Conservation (phyloP, 1,140 invertebrate genomes). For the Polypedilum pembai region DNA sequence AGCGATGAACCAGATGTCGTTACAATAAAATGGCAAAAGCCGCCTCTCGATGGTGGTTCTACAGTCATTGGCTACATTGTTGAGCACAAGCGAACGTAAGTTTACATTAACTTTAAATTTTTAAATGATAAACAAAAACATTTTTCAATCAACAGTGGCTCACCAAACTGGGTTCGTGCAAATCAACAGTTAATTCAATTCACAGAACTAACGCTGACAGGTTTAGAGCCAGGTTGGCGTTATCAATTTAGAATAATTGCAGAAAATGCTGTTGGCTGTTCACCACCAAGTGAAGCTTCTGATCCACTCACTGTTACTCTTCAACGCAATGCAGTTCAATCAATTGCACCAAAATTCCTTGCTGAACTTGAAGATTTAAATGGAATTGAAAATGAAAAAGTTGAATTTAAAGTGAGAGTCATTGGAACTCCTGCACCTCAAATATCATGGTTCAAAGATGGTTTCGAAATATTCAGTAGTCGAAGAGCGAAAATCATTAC, state of each 20-base stretch:
- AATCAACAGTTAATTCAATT: conserved; percentile 58
- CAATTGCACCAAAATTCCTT: conserved; percentile 59
- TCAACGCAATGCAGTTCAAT: conserved; percentile 52
- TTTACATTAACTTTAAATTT: neutral
- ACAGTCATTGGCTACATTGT: conserved; percentile 77
- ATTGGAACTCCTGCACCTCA: conserved; percentile 74
- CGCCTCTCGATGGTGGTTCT: conserved; percentile 77
- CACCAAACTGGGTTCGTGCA: conserved; percentile 68
- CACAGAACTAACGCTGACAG: conserved; percentile 65
- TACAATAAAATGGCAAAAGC: conserved; percentile 76
- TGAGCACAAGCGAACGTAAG: conserved; percentile 60
- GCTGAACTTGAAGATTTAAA: conserved; percentile 57
- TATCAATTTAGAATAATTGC: conserved; percentile 86
- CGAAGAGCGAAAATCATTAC: conserved; percentile 67
- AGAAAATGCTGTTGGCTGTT: conserved; percentile 74
- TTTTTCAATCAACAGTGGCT: conserved; percentile 43
- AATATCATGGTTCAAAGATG: conserved; percentile 90
- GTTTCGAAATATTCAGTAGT: conserved; percentile 76
- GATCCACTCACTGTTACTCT: conserved; percentile 68
- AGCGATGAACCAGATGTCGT: conserved; percentile 71
- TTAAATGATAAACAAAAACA: neutral
- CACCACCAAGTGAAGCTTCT: conserved; percentile 67
- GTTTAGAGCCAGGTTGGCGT: conserved; percentile 74
- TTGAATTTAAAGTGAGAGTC: conserved; percentile 74
- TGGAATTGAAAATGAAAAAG: conserved; percentile 70